Percentiles rank a stretch among this genome's conserved stretches.
phyloP scores from a whole-genome alignment of 2,888 invertebrate species.

The Aricia artaxerxes region DNA sequence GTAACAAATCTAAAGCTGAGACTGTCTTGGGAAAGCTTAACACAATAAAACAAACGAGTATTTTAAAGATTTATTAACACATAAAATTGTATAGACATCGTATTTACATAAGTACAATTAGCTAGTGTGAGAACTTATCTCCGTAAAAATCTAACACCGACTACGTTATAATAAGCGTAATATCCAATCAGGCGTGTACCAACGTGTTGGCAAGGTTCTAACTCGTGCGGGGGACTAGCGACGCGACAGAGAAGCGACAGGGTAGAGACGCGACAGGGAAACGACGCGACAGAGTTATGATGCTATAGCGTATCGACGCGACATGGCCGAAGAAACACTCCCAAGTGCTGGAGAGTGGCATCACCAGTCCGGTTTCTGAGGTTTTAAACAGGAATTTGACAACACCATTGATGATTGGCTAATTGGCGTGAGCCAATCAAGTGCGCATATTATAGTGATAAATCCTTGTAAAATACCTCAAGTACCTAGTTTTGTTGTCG shows the following conservation, averaged over 20 bases:
- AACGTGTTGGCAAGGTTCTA: constrained; percentile 38
- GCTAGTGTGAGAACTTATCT: constrained; percentile 25
- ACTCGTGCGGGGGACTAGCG: background rate
- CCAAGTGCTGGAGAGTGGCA: too few relatives aligned
- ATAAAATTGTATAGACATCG: constrained; percentile 28
- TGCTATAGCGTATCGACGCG: too few relatives aligned
- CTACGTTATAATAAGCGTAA: constrained; percentile 67
- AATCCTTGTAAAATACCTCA: too few relatives aligned
- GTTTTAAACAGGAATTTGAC: too few relatives aligned
- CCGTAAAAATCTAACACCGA: constrained; percentile 39
- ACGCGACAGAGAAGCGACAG: background rate
- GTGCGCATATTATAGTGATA: too few relatives aligned
- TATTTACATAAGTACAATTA: constrained; percentile 33
- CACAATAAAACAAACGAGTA: background rate
- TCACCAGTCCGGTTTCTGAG: too few relatives aligned
- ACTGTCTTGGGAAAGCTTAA: too few relatives aligned
- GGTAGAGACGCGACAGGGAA: background rate
- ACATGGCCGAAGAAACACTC: too few relatives aligned
- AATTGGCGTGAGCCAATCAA: too few relatives aligned
- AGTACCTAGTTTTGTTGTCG: too few relatives aligned
- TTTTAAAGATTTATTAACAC: constrained; percentile 30
- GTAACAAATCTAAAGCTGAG: too few relatives aligned
- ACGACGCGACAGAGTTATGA: background rate
- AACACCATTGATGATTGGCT: too few relatives aligned
- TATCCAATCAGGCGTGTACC: constrained; percentile 62